phyloP scores from a whole-genome alignment of 2,113 vertebrate genomes.

The Phaetusa simplex region DNA sequence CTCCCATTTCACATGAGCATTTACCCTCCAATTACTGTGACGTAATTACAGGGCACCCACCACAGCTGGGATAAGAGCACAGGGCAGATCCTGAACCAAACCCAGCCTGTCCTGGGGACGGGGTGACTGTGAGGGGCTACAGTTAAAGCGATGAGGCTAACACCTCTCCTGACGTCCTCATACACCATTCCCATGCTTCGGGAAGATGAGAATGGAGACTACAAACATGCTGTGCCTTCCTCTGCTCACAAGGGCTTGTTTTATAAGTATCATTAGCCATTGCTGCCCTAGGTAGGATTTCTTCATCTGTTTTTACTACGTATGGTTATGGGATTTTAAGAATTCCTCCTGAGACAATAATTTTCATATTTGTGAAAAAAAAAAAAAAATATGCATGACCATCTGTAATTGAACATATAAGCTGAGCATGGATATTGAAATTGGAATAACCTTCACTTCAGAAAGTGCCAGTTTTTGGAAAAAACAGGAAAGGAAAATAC shows the following conservation, averaged over 20 bases:
- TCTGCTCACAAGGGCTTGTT: neutral
- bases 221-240: neutral
- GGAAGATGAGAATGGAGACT: neutral
- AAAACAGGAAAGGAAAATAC: neutral
- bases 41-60: neutral
- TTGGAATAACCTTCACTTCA: neutral
- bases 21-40: neutral
- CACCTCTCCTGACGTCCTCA: neutral
- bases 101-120: neutral
- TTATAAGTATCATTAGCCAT: neutral
- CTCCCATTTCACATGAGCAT: neutral
- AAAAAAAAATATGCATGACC: neutral
- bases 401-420: neutral
- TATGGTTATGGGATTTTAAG: neutral
- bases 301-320: neutral
- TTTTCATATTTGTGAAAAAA: neutral
- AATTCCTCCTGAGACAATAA: neutral
- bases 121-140: neutral
- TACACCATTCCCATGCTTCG: neutral
- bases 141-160: neutral
- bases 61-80: neutral
- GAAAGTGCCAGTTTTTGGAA: neutral
- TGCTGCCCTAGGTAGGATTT: neutral
- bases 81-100: neutral
- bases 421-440: neutral